Percentiles rank a stretch among this genome's conserved stretches.
Conservation (phyloP, 1,140 invertebrate species). For the Bacillus rossius region DNA sequence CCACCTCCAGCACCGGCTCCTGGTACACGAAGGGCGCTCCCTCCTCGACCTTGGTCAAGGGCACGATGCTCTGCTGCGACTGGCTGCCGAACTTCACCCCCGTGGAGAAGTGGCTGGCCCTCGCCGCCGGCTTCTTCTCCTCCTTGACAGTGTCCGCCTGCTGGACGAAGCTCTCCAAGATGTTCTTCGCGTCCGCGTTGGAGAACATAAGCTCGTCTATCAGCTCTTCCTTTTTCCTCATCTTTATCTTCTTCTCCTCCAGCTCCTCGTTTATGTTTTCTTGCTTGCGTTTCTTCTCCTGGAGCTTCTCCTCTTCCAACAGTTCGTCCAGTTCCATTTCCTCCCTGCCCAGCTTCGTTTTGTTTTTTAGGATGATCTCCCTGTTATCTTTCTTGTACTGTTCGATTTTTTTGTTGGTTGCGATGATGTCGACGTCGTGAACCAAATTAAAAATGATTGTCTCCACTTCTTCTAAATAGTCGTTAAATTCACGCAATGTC, state of each 20-base stretch:
- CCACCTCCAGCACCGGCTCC: constrained; percentile 49
- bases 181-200: constrained; percentile 79
- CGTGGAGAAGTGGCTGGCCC: constrained; percentile 67
- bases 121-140: constrained; percentile 48
- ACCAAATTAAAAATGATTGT: constrained; percentile 86
- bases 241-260: constrained; percentile 76
- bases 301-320: constrained; percentile 75
- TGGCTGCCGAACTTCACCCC: constrained; percentile 69
- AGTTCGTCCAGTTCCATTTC: constrained; percentile 83
- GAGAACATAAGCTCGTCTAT: constrained; percentile 95
- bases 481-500: constrained; percentile 78
- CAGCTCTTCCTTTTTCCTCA: constrained; percentile 79
- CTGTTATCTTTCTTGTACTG: constrained; percentile 92
- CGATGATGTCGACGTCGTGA: constrained; percentile 85
- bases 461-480: constrained; percentile 91
- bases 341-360: constrained; percentile 53
- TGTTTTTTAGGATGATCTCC: constrained; percentile 86
- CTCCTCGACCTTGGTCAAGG: constrained; percentile 67
- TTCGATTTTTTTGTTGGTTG: constrained; percentile 88
- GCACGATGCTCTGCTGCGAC: constrained; percentile 47
- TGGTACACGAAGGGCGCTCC: constrained; percentile 67
- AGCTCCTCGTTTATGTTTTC: constrained; percentile 59
- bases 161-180: constrained; percentile 76
- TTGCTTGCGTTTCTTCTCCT: constrained; percentile 56
- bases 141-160: constrained; percentile 57